These are phyloP conservation scores for Menidia beryllina DNA, from an alignment of 2,113 vertebrate species.

Conservation along the genomic window DNA sequence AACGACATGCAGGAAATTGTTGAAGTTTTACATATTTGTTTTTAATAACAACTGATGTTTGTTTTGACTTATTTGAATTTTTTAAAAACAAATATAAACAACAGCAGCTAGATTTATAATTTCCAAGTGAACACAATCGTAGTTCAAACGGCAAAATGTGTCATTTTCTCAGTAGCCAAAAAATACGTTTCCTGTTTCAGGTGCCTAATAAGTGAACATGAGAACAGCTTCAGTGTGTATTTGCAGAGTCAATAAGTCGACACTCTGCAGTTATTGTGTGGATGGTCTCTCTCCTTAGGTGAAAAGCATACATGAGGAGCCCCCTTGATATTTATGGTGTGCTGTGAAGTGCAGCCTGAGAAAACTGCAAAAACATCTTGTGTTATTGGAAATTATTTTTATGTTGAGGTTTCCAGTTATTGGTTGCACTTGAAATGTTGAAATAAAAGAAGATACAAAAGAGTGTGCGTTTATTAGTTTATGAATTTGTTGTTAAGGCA, in stretches of 20 bases:
- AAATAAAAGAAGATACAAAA: not conserved
- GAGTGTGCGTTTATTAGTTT: too few relatives aligned
- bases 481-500: too few relatives aligned
- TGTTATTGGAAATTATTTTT: constrained; percentile 22
- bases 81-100: constrained; percentile 8
- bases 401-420: constrained; percentile 5
- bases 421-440: not conserved
- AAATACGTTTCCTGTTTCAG: not conserved
- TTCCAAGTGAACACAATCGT: too few relatives aligned
- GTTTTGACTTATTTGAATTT: not conserved
- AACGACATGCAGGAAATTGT: not conserved
- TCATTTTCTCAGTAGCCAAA: too few relatives aligned
- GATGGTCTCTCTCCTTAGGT: constrained; percentile 19
- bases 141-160: too few relatives aligned
- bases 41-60: constrained; percentile 6
- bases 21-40: not conserved
- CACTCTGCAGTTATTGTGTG: constrained; percentile 26
- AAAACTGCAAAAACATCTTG: constrained; percentile 4
- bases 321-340: not conserved
- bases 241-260: not conserved
- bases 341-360: not conserved
- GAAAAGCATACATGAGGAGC: not conserved
- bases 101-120: constrained; percentile 3
- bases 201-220: not conserved
- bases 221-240: not conserved